Conservation (phyloP, 2,797 vertebrate genomes). For the Emys orbicularis region DNA sequence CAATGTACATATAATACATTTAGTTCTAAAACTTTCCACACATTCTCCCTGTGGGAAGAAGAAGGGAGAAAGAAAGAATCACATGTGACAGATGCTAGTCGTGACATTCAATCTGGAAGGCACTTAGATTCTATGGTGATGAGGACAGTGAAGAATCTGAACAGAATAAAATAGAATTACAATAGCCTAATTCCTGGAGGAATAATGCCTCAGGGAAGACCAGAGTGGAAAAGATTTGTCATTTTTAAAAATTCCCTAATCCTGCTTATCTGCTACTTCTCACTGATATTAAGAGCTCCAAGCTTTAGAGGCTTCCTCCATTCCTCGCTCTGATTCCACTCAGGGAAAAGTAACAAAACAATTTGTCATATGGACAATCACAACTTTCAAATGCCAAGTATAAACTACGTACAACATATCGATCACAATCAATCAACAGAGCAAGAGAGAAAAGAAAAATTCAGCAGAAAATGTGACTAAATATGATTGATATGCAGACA, state of each 20-base stretch:
- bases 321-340: rapidly evolving
- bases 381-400: not conserved
- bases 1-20: not conserved
- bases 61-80: not conserved
- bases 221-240: not conserved
- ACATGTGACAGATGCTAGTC: not conserved
- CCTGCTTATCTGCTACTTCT: not conserved
- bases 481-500: not conserved
- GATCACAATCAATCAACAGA: not conserved
- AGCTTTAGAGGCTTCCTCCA: not conserved
- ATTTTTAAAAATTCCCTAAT: constrained; percentile 11
- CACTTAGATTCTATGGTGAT: not conserved
- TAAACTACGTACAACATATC: not conserved
- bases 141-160: not conserved
- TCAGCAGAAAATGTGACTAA: not conserved
- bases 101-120: not conserved
- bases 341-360: not conserved
- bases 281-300: not conserved
- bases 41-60: not conserved
- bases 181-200: not conserved
- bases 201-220: constrained; percentile 28
- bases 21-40: not conserved
- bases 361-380: not conserved
- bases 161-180: constrained; percentile 35
- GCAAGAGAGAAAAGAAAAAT: constrained; percentile 3